These are phyloP conservation scores for Daphoenositta chrysoptera DNA, from an alignment of 2,113 vertebrate genomes.

Conservation along the genomic window DNA sequence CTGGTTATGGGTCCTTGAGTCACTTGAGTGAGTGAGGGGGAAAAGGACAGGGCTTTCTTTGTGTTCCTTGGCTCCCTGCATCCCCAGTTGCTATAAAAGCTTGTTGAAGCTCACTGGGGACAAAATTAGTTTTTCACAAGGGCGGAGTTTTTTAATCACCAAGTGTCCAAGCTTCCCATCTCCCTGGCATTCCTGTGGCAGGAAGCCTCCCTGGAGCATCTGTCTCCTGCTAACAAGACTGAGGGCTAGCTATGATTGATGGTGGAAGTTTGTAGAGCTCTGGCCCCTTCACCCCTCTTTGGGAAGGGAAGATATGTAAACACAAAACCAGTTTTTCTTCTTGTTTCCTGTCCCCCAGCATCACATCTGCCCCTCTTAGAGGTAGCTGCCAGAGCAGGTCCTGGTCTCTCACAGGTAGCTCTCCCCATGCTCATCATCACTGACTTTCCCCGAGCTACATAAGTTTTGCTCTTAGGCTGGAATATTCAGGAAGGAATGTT, in stretches of 20 bases:
- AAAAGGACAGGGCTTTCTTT: background rate
- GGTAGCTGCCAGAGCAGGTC: background rate
- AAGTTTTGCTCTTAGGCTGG: background rate
- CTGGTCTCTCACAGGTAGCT: background rate
- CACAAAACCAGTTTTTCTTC: background rate
- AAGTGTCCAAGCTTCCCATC: background rate
- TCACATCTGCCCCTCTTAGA: background rate
- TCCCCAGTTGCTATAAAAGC: background rate
- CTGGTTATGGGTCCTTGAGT: background rate
- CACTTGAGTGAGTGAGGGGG: background rate
- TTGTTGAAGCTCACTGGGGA: background rate
- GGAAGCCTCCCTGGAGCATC: background rate
- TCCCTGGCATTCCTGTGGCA: background rate
- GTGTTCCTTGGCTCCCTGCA: background rate
- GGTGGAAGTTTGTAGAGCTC: background rate
- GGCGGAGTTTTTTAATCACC: background rate
- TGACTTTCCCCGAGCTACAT: background rate
- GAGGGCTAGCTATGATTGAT: background rate
- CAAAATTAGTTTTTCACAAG: background rate
- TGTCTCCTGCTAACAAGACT: background rate
- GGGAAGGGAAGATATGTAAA: background rate
- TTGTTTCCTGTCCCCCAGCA: background rate
- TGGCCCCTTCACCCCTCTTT: background rate
- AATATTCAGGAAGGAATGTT: background rate
- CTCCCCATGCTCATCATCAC: background rate